Evolutionary conservation across 2,888 invertebrate genomes (phyloP).

Genomic region (Ophion slaviceki): DNA sequence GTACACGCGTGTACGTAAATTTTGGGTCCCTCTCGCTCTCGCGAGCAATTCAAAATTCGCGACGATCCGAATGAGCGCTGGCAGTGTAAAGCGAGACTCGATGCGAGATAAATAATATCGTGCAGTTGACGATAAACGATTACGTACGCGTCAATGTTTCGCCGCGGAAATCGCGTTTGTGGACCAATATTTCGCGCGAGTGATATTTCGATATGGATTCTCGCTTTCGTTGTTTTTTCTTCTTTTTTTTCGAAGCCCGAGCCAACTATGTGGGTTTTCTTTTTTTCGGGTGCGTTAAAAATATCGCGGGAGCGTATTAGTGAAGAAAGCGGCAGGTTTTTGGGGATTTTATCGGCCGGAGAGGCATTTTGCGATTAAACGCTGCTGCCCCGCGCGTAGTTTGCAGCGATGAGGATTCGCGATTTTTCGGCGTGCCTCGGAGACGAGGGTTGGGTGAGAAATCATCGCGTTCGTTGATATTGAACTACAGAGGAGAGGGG

Average conservation of each 20-base stretch:
- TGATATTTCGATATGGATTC: background rate
- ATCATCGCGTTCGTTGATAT: no score
- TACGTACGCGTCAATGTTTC: conserved; percentile 1
- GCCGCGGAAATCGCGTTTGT: conserved; percentile 14
- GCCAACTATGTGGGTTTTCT: background rate
- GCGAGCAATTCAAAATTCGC: background rate
- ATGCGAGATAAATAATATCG: conserved; percentile 44
- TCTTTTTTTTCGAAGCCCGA: background rate
- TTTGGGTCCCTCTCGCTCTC: background rate
- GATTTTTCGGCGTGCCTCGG: no score
- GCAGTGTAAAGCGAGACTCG: conserved; percentile 5
- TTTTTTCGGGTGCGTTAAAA: conserved; percentile 1
- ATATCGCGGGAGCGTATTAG: conserved; percentile 1
- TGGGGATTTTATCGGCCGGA: background rate
- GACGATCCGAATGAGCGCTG: conserved; percentile 26
- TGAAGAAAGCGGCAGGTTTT: background rate
- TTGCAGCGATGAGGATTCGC: no score
- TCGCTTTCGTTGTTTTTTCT: background rate
- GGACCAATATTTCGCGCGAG: background rate
- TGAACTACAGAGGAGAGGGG: no score
- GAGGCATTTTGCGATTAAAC: no score
- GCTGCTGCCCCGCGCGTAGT: no score
- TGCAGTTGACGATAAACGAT: conserved; percentile 18
- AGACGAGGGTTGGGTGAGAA: no score
- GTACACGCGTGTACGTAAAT: background rate